Evolutionary conservation across 35 echinoderm and acorn worm genomes (phyloP), one percentile per base, ranked within the genome.

Genomic region (Hemicentrotus pulcherrimus): DNA sequence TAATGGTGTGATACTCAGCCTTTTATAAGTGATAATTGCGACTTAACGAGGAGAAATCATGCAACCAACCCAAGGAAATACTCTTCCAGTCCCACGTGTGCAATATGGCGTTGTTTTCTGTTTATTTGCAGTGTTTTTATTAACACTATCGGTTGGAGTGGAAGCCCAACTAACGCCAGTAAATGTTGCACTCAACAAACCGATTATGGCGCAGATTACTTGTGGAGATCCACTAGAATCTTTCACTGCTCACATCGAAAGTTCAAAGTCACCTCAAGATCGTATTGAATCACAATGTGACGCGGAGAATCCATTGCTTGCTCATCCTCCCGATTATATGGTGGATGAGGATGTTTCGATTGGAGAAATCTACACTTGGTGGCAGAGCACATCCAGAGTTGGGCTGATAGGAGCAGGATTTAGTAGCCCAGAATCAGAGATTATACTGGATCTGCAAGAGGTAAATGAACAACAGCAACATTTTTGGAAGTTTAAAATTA

Each of bases 301-400:
- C 95, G 97, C 97, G 33, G 94, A 48, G 32, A 95, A 97, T 58
- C 61, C 96, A 18, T 78, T 92, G 46, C 85, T 97, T 94, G 95
- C 97, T 88, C 97, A 98, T 96, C 97, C 96, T n/a, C 96, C 98
- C 30, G 94, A 86, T 4, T 33, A 91, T 13, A 97, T 97, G 96
- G 98, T 99, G 4, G 98, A 99, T 86, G 22, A 19, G 9, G 96
- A 99, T 89, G 32, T 59, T 32, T 46, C 97, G 18, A 95, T 94
- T 47, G 98, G 94, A 16, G 95, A 95, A n/a, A 95, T 47, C 19
- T 98, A 97, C 94, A 99, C 98, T 30, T 99, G 97, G 97, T 99
- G 98, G 98, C 98, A 99, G 93, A 99, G 98, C 91, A 86, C 97
- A 24, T 99, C 98, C 24, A 97, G 91, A 88, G 97, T 95, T 88